Evolutionary conservation across 2,797 vertebrate genomes (phyloP), one percentile per base, ranked within the genome.

Genomic region (Silurus lanzhouensis): DNA sequence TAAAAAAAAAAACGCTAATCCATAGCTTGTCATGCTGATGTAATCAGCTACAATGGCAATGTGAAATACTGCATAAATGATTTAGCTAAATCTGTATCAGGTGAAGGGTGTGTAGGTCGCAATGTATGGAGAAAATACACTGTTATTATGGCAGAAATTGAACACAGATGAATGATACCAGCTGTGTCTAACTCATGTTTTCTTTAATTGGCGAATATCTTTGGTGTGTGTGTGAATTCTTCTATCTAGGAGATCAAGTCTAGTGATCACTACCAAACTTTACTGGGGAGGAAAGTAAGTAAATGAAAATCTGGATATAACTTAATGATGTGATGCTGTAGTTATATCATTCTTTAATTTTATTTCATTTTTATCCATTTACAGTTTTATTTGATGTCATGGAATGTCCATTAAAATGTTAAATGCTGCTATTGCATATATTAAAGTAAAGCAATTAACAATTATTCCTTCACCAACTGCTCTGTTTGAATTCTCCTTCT

Each of bases 201-300:
- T 15, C 10, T 66, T 63, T 64, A n/a, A n/a, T 64, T 25, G 82
- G 70, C 14, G 8, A 48, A 22, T 67, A 38, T 70, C 2, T 70
- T 86, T 74, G 72, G 60, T 68, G 75, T 85, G 68, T 83, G 58
- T 64, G 61, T 67, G 19, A 64, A 27, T 60, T 81, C 74, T 87
- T 78, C 90, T 86, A 77, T 77, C 81, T 89, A 99, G 98, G 96
- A 97, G 98, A 86, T 99, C 98, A 90, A 99, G 97, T 89, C 93
- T 99, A 85, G 98, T 99, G 91, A 99, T 99, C 93, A 99, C 98
- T 89, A 99, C 98, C 38, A 99, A 99, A 91, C 96, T 99, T 64
- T 99, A 99, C 95, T 99, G 98, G 98, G 98, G 98, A 89, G 98
- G 98, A 95, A 99, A 97, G 98, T 99, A 96, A 98, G 96, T 96